phyloP scores from a whole-genome alignment of 2,888 invertebrate species.

The Acanthosepion lycidas region DNA sequence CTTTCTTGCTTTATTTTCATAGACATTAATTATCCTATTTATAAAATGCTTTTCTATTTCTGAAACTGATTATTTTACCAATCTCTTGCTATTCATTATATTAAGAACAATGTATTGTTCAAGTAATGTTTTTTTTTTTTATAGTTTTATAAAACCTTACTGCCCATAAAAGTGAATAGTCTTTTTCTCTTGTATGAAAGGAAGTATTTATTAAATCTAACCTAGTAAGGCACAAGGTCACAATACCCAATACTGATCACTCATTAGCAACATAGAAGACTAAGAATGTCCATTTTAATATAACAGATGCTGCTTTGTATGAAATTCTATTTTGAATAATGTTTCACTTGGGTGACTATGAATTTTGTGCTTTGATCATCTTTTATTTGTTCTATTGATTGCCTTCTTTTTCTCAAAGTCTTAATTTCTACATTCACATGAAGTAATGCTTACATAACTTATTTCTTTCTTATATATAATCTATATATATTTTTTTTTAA shows the following conservation, averaged over 20 bases:
- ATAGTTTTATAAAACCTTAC: background rate
- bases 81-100: background rate
- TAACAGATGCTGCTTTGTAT: background rate
- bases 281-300: background rate
- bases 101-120: background rate
- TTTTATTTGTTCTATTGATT: background rate
- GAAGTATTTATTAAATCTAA: background rate
- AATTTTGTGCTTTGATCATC: background rate
- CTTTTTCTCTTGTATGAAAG: background rate
- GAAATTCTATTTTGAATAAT: background rate
- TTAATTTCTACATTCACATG: too few species aligned
- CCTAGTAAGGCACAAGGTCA: background rate
- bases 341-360: background rate
- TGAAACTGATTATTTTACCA: background rate
- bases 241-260: background rate
- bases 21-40: background rate
- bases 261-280: background rate
- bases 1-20: background rate
- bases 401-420: too few species aligned
- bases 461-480: too few species aligned
- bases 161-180: background rate
- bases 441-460: too few species aligned
- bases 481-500: too few species aligned
- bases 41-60: background rate
- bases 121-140: background rate